Evolutionary conservation across 2,888 invertebrate species (phyloP).

Genomic region (Melangyna quadrimaculata): DNA sequence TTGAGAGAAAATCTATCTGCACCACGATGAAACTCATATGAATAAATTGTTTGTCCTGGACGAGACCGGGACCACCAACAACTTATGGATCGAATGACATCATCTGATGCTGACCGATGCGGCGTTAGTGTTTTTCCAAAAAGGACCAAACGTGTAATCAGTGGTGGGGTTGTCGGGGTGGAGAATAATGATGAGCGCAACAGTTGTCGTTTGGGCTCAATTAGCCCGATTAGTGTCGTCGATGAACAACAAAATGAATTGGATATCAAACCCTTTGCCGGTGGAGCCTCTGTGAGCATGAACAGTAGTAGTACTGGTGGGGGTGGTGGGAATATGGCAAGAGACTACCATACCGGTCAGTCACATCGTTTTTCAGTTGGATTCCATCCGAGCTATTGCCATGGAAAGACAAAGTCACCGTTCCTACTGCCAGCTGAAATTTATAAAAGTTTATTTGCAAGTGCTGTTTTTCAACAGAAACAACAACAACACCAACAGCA

Average conservation of each 20-base stretch:
- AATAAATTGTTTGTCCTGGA: constrained; percentile 52
- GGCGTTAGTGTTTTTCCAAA: constrained; percentile 40
- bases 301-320: constrained; percentile 47
- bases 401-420: constrained; percentile 76
- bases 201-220: constrained; percentile 69
- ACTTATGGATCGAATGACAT: constrained; percentile 64
- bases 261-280: constrained; percentile 72
- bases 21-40: constrained; percentile 36
- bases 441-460: constrained; percentile 90
- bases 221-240: constrained; percentile 68
- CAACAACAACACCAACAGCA: constrained; percentile 73
- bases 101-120: constrained; percentile 32
- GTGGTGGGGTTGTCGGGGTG: neutral
- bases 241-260: constrained; percentile 61
- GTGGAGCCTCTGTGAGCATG: constrained; percentile 59
- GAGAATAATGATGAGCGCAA: constrained; percentile 52
- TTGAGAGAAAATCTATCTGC: too few species aligned
- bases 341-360: constrained; percentile 50
- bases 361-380: constrained; percentile 63
- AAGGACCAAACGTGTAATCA: constrained; percentile 38
- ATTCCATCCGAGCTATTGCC: constrained; percentile 72
- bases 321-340: constrained; percentile 18
- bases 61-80: constrained; percentile 8
- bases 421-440: constrained; percentile 89
- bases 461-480: constrained; percentile 84